Evolutionary conservation across 2,888 invertebrate species (phyloP).

Genomic region (Carpatolechia fugitivella): DNA sequence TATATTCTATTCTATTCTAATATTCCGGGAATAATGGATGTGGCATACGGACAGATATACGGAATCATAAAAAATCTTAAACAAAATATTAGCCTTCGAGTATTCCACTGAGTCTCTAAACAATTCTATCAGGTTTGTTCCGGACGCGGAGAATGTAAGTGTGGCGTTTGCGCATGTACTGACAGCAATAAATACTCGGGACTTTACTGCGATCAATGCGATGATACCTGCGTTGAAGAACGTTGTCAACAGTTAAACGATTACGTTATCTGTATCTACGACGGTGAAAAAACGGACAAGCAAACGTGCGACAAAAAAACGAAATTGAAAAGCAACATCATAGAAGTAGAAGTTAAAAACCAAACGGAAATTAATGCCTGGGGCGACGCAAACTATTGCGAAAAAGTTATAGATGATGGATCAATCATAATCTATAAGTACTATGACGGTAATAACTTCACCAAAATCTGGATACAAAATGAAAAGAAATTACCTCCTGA

Average conservation of each 20-base stretch:
- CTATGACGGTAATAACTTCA: conserved; percentile 32
- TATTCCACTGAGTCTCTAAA: too few relatives aligned
- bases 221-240: conserved; percentile 81
- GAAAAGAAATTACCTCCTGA: conserved; percentile 44
- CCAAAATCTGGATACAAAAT: conserved; percentile 48
- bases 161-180: conserved; percentile 83
- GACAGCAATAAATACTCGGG: conserved; percentile 71
- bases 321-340: conserved; percentile 26
- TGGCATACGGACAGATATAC: too few relatives aligned
- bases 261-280: conserved; percentile 82
- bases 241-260: conserved; percentile 84
- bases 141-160: conserved; percentile 82
- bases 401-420: conserved; percentile 37
- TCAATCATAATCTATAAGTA: conserved; percentile 50
- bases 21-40: too few relatives aligned
- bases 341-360: conserved; percentile 16
- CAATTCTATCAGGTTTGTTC: conserved; percentile 65
- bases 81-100: too few relatives aligned
- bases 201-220: conserved; percentile 85
- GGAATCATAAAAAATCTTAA: too few relatives aligned
- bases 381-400: conserved; percentile 45
- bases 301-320: conserved; percentile 38
- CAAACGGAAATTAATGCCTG: conserved; percentile 44
- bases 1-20: too few relatives aligned
- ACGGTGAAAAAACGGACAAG: conserved; percentile 26